These are phyloP conservation scores for Anguilla obscura DNA, from an alignment of 2,797 vertebrate genomes.

Conservation along the genomic window DNA sequence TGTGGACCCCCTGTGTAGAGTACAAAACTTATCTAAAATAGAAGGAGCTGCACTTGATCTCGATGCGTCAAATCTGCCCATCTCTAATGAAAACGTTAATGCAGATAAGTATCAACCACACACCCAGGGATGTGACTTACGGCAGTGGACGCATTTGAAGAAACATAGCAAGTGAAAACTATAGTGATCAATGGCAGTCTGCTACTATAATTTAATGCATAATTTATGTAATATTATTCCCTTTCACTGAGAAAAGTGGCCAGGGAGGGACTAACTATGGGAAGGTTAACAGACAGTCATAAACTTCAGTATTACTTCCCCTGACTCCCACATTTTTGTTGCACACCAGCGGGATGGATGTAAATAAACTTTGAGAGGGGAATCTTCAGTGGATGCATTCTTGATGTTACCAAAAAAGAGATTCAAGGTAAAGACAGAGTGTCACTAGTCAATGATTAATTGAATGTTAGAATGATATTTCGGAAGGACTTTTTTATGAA, in stretches of 20 bases:
- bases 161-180: not conserved
- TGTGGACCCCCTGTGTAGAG: not conserved
- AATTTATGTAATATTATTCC: not conserved
- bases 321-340: not conserved
- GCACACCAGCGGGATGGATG: not conserved
- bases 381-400: not conserved
- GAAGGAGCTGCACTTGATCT: not conserved
- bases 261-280: not conserved
- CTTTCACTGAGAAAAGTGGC: not conserved
- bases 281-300: not conserved
- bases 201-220: not conserved
- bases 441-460: not conserved
- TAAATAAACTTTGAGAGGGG: not conserved
- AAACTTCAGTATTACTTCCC: not conserved
- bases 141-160: not conserved
- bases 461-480: not conserved
- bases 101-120: not conserved
- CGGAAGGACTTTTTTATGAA: not conserved
- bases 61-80: not conserved
- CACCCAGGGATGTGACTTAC: not conserved
- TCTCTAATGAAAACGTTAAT: not conserved
- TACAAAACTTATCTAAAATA: not conserved
- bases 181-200: not conserved
- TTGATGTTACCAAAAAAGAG: not conserved
- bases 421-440: not conserved